Base-by-base conservation (phyloP, 2,113 vertebrate species). In the Pomatorhinus ruficollis region DNA sequence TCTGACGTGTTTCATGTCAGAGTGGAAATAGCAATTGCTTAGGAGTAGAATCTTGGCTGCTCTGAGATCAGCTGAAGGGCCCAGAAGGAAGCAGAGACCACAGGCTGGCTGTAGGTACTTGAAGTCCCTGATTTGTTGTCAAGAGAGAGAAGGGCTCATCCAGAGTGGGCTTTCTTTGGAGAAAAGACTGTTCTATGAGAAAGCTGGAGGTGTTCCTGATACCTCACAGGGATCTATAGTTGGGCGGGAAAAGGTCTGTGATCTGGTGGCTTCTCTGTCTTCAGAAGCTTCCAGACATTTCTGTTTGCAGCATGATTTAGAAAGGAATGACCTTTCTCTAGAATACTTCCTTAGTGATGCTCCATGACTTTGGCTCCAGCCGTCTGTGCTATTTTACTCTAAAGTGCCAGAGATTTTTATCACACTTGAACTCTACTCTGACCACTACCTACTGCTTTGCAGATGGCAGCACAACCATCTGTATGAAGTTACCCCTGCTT, bases 331-430 rank as follows among this genome's bases (percentile, higher is more conserved):
- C 42, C 42, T 78, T 89, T 87, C 77, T 74, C 28, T 31, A 28
- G 75, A 49, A 37, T 10, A 25, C 8, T 57, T 83, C 50, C 63
- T 0, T 1, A 69, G 35, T 0, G 0, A 28, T 35, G 50, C 45
- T 70, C 25, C 1, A 0, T 63, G 68, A 20, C 33, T 93, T 71
- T 82, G 77, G 37, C 59, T 90, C 57, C 54, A 69, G 77, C 52
- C 56, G 21, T 63, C 77, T 60, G 33, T 78, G 76, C 59, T 69
- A 2, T 37, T 61, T 53, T 77, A 61, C 59, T 65, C 8, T 22
- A 8, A 76, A 72, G 33, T 47, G 44, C 60, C 30, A 21, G 5
- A 39, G 28, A 9, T 75, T 42, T 20, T 49, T 69, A 35, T 52
- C 66, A 27, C 6, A 44, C 19, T 81, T 83, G 54, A 42, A 35